Conservation (phyloP, 2,113 vertebrate genomes). For the Ellobius talpinus region DNA sequence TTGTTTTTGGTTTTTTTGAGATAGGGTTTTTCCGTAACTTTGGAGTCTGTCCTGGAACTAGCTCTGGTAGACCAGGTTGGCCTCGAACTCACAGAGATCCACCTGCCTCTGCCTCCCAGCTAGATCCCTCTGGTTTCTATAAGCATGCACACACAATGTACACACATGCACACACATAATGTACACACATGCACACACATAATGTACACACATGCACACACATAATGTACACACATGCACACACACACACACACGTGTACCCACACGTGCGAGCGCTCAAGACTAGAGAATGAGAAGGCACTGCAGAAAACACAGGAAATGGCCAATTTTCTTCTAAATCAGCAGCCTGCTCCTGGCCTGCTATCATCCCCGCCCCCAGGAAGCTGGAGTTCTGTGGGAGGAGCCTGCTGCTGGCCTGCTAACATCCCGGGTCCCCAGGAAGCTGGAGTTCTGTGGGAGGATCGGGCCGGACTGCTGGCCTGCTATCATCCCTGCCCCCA, state of each 20-base stretch:
- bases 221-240: rapidly evolving
- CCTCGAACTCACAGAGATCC: too few relatives aligned
- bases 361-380: background rate
- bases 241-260: rapidly evolving
- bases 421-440: too few relatives aligned
- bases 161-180: background rate
- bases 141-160: background rate
- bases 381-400: too few relatives aligned
- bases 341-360: background rate
- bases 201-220: background rate
- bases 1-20: too few relatives aligned
- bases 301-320: background rate
- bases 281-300: background rate
- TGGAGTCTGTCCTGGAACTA: too few relatives aligned
- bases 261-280: background rate
- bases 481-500: background rate
- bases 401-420: too few relatives aligned
- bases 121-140: too few relatives aligned
- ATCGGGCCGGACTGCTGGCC: too few relatives aligned
- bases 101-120: too few relatives aligned
- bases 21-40: too few relatives aligned
- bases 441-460: too few relatives aligned
- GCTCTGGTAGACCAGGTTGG: too few relatives aligned
- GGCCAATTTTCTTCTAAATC: background rate
- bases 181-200: background rate